Percentiles rank a stretch among this genome's conserved stretches.
phyloP scores from a whole-genome alignment of 2,888 invertebrate genomes.

The Choreutis nemorana region DNA sequence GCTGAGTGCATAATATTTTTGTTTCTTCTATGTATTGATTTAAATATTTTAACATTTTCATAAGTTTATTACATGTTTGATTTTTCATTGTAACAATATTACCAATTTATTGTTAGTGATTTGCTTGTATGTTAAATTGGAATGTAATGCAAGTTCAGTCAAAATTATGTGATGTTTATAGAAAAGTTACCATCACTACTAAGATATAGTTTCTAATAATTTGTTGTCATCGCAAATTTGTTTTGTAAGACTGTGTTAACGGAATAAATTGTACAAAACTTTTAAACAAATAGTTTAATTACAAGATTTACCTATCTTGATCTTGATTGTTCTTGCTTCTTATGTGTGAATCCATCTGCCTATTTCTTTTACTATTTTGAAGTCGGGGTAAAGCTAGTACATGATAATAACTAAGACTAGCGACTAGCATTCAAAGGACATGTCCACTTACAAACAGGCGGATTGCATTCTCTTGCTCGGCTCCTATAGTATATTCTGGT shows the following conservation, averaged over 20 bases:
- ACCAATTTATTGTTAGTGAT: conserved; percentile 4
- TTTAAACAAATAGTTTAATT: conserved; percentile 13
- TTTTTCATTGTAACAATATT: conserved; percentile 10
- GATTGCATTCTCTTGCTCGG: too few relatives aligned
- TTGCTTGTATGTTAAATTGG: conserved; percentile 9
- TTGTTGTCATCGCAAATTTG: conserved; percentile 48
- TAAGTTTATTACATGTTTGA: background rate
- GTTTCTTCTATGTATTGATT: conserved; percentile 20
- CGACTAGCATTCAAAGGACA: too few relatives aligned
- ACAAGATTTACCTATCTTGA: too few relatives aligned
- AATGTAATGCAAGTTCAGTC: conserved; percentile 25
- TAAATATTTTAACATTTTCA: conserved; percentile 7
- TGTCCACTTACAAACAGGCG: too few relatives aligned
- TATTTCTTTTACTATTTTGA: too few relatives aligned
- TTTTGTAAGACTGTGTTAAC: conserved; percentile 61
- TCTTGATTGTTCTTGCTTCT: too few relatives aligned
- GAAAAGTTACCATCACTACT: conserved; percentile 55
- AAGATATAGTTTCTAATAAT: conserved; percentile 29
- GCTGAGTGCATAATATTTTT: conserved; percentile 36
- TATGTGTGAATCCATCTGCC: too few relatives aligned
- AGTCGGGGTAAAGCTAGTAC: too few relatives aligned
- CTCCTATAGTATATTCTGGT: too few relatives aligned
- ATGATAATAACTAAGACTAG: too few relatives aligned
- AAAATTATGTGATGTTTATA: conserved; percentile 48
- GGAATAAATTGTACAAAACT: conserved; percentile 60